Conservation (phyloP, 2,888 invertebrate species). For the Pachydiplax longipennis region DNA sequence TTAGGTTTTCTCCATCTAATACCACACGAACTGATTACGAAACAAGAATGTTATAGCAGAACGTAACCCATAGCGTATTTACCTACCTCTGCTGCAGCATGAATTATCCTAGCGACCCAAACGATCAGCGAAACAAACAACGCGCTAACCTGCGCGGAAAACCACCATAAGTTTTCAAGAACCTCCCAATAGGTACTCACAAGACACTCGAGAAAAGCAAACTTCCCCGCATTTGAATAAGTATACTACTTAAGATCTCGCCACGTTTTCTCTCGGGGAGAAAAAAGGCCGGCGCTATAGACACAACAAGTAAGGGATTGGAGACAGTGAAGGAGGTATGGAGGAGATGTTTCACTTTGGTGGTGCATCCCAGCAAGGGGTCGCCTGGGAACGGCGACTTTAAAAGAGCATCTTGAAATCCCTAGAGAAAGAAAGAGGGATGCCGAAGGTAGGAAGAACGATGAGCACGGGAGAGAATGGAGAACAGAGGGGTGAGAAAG, state of each 20-base stretch:
- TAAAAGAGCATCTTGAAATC: not conserved
- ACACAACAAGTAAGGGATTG: not conserved
- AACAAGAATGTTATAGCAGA: too few relatives aligned
- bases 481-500: not conserved
- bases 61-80: too few relatives aligned
- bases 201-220: not conserved
- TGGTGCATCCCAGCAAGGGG: not conserved
- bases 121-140: not conserved
- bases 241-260: not conserved
- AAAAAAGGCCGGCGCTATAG: not conserved
- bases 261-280: not conserved
- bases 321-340: not conserved
- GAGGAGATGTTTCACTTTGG: not conserved
- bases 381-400: not conserved
- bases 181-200: not conserved
- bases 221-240: not conserved
- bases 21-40: too few relatives aligned
- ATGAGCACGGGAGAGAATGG: not conserved
- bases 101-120: not conserved
- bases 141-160: not conserved
- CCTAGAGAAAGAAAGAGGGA: not conserved
- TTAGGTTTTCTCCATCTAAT: too few relatives aligned
- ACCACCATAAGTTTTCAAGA: not conserved
- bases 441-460: not conserved
- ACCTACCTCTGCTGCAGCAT: too few relatives aligned